phyloP scores from a whole-genome alignment of 2,113 vertebrate species.

The Poecile atricapillus region DNA sequence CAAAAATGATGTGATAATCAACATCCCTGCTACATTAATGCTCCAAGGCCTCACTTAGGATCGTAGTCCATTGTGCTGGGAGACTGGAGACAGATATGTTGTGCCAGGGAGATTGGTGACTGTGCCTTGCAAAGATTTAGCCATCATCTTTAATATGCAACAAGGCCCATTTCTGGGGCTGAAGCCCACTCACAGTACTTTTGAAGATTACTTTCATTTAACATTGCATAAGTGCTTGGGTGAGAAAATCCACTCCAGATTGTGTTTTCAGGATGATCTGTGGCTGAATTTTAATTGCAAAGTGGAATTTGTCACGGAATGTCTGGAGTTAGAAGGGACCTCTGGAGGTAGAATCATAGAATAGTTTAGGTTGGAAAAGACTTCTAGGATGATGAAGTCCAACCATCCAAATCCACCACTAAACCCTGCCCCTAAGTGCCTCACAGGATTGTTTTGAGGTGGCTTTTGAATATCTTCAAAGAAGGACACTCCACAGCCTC shows the following conservation, averaged over 20 bases:
- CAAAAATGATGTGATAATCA: background rate
- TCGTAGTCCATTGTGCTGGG: background rate
- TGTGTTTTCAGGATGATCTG: background rate
- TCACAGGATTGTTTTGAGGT: background rate
- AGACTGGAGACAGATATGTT: background rate
- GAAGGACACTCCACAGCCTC: background rate
- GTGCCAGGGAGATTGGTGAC: background rate
- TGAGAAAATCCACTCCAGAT: background rate
- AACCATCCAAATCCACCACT: background rate
- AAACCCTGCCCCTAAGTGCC: background rate
- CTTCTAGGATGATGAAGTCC: rapidly evolving
- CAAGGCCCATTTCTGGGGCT: background rate
- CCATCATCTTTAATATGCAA: background rate
- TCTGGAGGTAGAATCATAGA: background rate
- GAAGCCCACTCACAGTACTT: background rate
- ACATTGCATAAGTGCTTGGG: background rate
- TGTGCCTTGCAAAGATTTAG: background rate
- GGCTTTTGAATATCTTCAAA: background rate
- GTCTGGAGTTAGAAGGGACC: background rate
- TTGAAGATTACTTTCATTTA: background rate
- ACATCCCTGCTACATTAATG: background rate
- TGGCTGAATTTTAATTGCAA: background rate
- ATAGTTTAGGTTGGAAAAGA: background rate
- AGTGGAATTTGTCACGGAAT: background rate
- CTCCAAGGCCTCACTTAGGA: background rate